These are phyloP conservation scores for Phocides pigmalion DNA, from an alignment of 1,140 invertebrate species.

Conservation along the genomic window DNA sequence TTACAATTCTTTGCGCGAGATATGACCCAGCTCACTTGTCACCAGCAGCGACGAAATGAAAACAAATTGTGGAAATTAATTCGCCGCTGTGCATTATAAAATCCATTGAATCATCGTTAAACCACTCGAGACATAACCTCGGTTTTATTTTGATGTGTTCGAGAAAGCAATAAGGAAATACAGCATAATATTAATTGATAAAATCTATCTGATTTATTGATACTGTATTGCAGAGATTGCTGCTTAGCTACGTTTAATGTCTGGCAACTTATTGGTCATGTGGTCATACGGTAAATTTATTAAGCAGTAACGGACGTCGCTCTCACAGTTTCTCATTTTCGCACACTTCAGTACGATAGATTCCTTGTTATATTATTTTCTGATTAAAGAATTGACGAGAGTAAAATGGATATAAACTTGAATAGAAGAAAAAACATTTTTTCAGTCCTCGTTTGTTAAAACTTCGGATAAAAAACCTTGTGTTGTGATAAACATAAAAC, in stretches of 20 bases:
- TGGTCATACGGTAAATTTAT: background rate
- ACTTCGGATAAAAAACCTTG: no score
- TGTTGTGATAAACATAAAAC: no score
- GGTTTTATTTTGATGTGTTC: conserved; percentile 25
- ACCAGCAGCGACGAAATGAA: no score
- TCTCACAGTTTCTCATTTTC: background rate
- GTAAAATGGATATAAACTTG: no score
- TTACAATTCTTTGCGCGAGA: no score
- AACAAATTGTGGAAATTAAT: background rate
- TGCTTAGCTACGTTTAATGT: background rate
- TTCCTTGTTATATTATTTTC: background rate
- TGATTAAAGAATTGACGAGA: background rate
- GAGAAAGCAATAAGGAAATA: conserved; percentile 39
- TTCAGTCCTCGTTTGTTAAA: no score
- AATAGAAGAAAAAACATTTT: no score
- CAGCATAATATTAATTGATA: conserved; percentile 37
- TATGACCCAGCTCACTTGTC: no score
- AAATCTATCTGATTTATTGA: conserved; percentile 35
- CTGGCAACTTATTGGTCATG: background rate
- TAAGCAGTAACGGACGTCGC: background rate
- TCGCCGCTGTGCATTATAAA: background rate
- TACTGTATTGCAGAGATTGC: conserved; percentile 5
- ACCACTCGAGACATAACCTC: conserved; percentile 10
- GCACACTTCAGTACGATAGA: no score
- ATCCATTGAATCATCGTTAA: background rate